Percentiles rank a stretch among this genome's conserved stretches.
Conservation (phyloP, 2,797 vertebrate genomes). For the Borostomias antarcticus region DNA sequence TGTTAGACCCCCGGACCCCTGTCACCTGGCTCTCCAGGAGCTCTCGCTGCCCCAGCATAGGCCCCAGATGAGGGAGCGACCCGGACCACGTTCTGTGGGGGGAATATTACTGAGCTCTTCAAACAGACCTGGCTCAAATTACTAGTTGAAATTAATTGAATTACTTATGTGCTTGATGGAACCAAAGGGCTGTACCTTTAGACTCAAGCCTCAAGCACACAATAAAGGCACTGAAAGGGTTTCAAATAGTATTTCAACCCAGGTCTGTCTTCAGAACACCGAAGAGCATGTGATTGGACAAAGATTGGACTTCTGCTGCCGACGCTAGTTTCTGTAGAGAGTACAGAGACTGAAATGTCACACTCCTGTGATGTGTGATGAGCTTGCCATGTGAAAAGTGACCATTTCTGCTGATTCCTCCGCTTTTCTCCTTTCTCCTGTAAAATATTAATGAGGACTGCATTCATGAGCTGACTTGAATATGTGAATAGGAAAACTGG, state of each 20-base stretch:
- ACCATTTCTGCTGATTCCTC: slow-evolving; percentile 19
- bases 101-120: neutral
- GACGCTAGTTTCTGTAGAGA: too few species aligned
- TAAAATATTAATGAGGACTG: slow-evolving; percentile 34
- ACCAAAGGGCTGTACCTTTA: too few species aligned
- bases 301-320: too few species aligned
- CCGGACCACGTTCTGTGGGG: neutral
- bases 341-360: too few species aligned
- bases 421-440: neutral
- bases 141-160: too few species aligned
- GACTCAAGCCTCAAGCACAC: too few species aligned
- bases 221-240: too few species aligned
- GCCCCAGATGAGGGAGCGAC: neutral
- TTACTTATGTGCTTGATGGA: too few species aligned
- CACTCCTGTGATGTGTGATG: too few species aligned
- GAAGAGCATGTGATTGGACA: neutral
- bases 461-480: slow-evolving; percentile 41
- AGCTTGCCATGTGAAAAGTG: slow-evolving; percentile 8
- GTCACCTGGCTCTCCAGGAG: neutral
- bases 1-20: slow-evolving; percentile 47
- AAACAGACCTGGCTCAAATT: too few species aligned
- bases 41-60: neutral
- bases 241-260: too few species aligned
- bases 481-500: slow-evolving; percentile 15
- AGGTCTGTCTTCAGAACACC: too few species aligned